Evolutionary conservation across 2,888 invertebrate species (phyloP).

Genomic region (Drosophila demipolita): DNA sequence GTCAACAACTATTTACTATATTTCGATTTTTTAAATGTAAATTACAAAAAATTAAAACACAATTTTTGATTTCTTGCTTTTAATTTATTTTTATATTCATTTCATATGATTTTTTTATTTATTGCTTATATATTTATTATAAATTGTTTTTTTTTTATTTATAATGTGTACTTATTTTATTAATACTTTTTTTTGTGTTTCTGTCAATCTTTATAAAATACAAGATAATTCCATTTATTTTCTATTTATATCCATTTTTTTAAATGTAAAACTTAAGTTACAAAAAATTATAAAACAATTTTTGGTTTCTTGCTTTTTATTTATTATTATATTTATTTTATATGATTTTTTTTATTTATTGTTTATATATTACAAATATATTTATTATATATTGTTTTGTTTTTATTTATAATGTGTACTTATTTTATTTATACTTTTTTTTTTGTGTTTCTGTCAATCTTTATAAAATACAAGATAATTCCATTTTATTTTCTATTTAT

Average conservation of each 20-base stretch:
- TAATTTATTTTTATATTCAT: background rate
- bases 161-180: background rate
- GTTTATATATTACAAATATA: background rate
- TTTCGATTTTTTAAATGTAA: too few relatives aligned
- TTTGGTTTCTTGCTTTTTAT: background rate
- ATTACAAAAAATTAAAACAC: too few relatives aligned
- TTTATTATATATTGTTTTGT: background rate
- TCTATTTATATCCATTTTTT: background rate
- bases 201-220: background rate
- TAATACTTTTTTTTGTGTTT: background rate
- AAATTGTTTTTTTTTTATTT: background rate
- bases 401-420: background rate
- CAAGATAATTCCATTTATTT: background rate
- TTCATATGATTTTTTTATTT: background rate
- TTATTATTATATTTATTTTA: background rate
- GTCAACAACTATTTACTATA: too few relatives aligned
- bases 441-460: background rate
- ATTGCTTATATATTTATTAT: background rate
- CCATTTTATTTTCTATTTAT: background rate
- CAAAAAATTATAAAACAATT: too few relatives aligned
- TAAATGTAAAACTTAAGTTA: too few relatives aligned
- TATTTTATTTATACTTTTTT: background rate
- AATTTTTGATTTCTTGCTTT: background rate
- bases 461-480: background rate
- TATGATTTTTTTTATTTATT: background rate